phyloP scores from a whole-genome alignment of 2,888 invertebrate genomes.

The Yponomeuta cagnagella region DNA sequence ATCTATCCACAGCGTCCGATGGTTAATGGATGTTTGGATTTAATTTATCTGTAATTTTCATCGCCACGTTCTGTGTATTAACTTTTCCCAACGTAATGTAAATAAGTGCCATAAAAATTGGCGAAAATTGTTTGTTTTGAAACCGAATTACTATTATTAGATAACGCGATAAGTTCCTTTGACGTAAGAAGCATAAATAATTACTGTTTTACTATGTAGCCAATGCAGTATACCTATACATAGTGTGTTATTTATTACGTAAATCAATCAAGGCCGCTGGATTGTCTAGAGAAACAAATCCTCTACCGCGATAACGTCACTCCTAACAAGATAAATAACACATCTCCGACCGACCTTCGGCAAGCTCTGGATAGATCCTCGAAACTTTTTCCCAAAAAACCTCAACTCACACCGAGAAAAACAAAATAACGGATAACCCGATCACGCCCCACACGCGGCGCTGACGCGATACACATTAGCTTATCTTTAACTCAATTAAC shows the following conservation, averaged over 20 bases:
- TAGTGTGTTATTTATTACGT: not conserved
- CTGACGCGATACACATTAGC: slow-evolving; percentile 49
- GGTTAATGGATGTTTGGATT: not conserved
- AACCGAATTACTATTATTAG: not conserved
- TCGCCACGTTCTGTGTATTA: not conserved
- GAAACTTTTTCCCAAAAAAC: not conserved
- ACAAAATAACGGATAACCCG: slow-evolving; percentile 39
- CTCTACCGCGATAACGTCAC: slow-evolving; percentile 6
- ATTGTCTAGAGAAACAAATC: slow-evolving; percentile 4
- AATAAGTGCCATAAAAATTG: not conserved
- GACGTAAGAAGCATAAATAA: not conserved
- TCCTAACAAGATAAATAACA: not conserved
- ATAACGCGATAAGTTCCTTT: not conserved
- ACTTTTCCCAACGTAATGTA: not conserved
- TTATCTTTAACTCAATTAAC: slow-evolving; percentile 51
- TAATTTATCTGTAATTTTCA: not conserved
- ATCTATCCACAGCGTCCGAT: not conserved
- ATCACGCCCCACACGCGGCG: slow-evolving; percentile 45
- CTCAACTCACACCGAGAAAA: not conserved
- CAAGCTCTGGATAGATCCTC: slow-evolving; percentile 23
- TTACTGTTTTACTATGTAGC: not conserved
- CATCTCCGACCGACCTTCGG: slow-evolving; percentile 41
- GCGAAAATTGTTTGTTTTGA: not conserved
- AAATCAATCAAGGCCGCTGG: slow-evolving; percentile 2
- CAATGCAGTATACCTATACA: too few relatives aligned